Conservation (phyloP, 2,797 vertebrate species). For the Caiman crocodilus region DNA sequence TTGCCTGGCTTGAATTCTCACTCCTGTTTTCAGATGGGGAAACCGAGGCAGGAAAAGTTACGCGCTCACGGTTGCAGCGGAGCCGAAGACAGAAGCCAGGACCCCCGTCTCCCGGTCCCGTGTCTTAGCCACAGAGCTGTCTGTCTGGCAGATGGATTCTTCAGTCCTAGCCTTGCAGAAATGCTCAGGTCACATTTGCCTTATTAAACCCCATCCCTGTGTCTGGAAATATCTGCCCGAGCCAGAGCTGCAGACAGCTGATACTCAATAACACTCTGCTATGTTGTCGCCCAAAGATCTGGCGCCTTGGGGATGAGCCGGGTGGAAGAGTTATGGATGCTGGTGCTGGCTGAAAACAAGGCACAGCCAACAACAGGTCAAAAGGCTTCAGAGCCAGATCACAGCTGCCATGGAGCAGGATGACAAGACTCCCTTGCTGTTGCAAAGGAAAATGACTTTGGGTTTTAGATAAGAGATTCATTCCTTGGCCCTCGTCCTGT, state of each 20-base stretch:
- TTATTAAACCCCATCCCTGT: not conserved
- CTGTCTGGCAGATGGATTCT: not conserved
- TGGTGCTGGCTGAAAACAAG: not conserved
- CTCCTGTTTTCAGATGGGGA: not conserved
- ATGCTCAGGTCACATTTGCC: not conserved
- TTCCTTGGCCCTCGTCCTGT: not conserved
- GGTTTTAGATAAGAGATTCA: not conserved
- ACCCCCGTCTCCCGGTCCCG: not conserved
- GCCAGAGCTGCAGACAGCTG: not conserved
- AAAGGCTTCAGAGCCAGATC: not conserved
- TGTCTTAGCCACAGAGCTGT: not conserved
- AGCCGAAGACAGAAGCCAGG: not conserved
- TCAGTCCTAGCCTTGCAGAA: not conserved
- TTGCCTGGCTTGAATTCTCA: not conserved
- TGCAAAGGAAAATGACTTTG: not conserved
- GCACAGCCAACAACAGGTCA: not conserved
- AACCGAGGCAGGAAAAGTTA: not conserved
- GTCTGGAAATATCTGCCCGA: not conserved
- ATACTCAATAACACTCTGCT: not conserved
- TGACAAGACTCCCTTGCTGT: constrained; percentile 7
- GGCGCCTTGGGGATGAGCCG: not conserved
- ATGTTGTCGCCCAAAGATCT: not conserved
- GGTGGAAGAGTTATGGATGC: not conserved
- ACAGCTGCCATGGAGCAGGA: not conserved
- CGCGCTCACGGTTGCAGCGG: not conserved